A percentile compares a stretch with the other conserved stretches of the same genome.
These are phyloP conservation scores for Vanacampus margaritifer DNA, from an alignment of 2,113 vertebrate genomes.

Conservation along the genomic window DNA sequence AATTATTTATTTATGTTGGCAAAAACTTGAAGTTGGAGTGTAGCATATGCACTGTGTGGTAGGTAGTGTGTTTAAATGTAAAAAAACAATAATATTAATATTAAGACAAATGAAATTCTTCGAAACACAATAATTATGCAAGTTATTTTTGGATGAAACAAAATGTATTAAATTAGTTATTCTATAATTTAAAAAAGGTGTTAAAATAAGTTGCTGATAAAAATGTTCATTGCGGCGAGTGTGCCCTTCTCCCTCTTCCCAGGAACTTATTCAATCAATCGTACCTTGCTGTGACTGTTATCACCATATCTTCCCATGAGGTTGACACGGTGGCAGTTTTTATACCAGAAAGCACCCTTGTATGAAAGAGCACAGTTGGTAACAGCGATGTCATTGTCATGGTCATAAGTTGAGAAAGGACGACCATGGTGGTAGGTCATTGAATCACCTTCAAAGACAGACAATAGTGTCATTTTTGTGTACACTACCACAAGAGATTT, in stretches of 20 bases:
- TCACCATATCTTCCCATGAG: constrained; percentile 94
- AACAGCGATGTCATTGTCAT: constrained; percentile 94
- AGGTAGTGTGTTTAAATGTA: too few relatives aligned
- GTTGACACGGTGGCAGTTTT: constrained; percentile 97
- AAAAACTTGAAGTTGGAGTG: too few relatives aligned
- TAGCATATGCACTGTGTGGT: too few relatives aligned
- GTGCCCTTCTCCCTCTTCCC: neutral
- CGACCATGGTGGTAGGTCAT: constrained; percentile 94
- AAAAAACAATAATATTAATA: too few relatives aligned
- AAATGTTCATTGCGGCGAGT: neutral
- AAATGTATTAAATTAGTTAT: too few relatives aligned
- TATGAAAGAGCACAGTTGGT: constrained; percentile 98
- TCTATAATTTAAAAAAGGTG: too few relatives aligned
- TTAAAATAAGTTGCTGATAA: neutral
- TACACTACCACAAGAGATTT: neutral
- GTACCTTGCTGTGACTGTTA: constrained; percentile 94
- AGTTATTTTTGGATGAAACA: too few relatives aligned
- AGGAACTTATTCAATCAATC: constrained; percentile 37
- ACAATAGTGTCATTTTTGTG: neutral
- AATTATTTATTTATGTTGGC: too few relatives aligned
- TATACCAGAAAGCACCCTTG: constrained; percentile 98
- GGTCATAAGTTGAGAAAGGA: constrained; percentile 91
- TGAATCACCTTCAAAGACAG: constrained; percentile 84
- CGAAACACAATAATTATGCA: too few relatives aligned
- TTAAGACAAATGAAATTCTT: too few relatives aligned